A percentile compares a stretch with the other conserved stretches of the same genome.
These are phyloP conservation scores for Drosophila micromelanica DNA, from an alignment of 1,140 invertebrate species.

Conservation along the genomic window DNA sequence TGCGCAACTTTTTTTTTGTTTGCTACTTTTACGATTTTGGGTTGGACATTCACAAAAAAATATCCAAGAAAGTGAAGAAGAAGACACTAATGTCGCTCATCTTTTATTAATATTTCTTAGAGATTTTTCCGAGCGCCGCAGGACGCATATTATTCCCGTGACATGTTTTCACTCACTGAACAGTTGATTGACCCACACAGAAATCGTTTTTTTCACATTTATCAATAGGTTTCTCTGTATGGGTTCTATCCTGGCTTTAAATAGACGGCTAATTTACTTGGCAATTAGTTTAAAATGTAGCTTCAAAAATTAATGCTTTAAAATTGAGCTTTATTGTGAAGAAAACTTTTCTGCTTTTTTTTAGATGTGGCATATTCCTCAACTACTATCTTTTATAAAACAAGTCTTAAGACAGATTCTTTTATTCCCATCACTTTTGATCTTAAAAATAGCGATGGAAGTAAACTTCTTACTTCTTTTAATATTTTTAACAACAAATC, in stretches of 20 bases:
- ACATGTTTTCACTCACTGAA: conserved; percentile 25
- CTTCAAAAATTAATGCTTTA: no score
- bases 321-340: no score
- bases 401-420: no score
- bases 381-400: no score
- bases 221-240: conserved; percentile 8
- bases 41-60: conserved; percentile 65
- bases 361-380: no score
- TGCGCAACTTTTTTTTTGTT: conserved; percentile 5
- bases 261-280: not conserved
- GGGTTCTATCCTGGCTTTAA: not conserved
- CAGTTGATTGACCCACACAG: conserved; percentile 28
- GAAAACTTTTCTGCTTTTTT: no score
- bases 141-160: conserved; percentile 31
- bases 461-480: no score
- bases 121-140: conserved; percentile 61
- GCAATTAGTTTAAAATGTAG: no score
- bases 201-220: conserved; percentile 10
- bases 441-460: no score
- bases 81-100: conserved; percentile 79
- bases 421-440: no score
- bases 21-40: conserved; percentile 70
- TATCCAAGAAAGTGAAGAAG: conserved; percentile 38
- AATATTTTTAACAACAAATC: not conserved
- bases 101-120: conserved; percentile 81